Percentiles rank a stretch among this genome's conserved stretches.
Conservation (phyloP, 1,140 invertebrate species). For the Drosophila biarmipes region DNA sequence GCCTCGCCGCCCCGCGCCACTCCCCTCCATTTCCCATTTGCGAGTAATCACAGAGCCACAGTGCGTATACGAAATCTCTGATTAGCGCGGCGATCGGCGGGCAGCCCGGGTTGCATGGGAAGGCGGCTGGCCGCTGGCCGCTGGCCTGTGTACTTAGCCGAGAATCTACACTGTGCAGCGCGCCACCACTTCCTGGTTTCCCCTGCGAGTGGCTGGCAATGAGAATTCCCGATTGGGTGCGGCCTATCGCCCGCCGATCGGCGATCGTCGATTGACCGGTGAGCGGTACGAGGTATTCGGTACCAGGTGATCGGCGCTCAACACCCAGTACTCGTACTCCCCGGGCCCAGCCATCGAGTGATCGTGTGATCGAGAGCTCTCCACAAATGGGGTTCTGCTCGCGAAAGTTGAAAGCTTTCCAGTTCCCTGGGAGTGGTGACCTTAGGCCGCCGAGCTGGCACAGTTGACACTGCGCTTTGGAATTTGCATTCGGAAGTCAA, state of each 20-base stretch:
- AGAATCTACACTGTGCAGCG: constrained; percentile 23
- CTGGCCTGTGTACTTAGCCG: constrained; percentile 15
- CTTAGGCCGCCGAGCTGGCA: background rate
- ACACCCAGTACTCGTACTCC: background rate
- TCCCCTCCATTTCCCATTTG: background rate
- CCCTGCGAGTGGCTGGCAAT: constrained; percentile 22
- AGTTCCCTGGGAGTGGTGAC: constrained; percentile 17
- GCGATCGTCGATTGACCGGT: constrained; percentile 4
- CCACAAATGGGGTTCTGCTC: constrained; percentile 1
- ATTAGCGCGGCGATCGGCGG: constrained; percentile 46
- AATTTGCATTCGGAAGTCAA: constrained; percentile 1
- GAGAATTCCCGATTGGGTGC: constrained; percentile 60
- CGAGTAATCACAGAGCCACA: constrained; percentile 64
- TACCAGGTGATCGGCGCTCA: background rate
- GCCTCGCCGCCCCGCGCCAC: too few species aligned
- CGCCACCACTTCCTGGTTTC: constrained; percentile 57
- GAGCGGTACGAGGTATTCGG: background rate
- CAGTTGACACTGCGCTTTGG: background rate
- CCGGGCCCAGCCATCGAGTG: background rate
- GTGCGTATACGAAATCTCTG: constrained; percentile 78
- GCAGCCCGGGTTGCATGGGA: constrained; percentile 2
- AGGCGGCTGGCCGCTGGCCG: background rate
- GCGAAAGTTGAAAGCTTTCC: constrained; percentile 23
- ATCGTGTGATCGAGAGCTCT: constrained; percentile 4
- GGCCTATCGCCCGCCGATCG: constrained; percentile 8